Conservation (phyloP, 2,888 invertebrate species). For the Melolontha melolontha region DNA sequence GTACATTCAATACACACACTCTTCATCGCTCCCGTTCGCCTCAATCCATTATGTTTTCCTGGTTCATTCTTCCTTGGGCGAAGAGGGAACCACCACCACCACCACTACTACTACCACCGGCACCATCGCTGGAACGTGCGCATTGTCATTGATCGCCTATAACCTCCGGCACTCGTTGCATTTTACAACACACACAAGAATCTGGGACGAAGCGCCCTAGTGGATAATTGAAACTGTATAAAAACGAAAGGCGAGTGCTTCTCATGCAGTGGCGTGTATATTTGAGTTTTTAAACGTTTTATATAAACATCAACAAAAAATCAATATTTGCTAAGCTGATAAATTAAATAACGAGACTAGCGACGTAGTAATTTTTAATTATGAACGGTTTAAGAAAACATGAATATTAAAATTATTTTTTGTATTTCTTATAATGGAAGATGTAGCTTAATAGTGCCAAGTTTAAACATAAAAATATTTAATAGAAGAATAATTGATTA, state of each 20-base stretch:
- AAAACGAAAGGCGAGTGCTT: constrained; percentile 10
- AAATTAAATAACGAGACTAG: too few relatives aligned
- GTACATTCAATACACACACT: constrained; percentile 23
- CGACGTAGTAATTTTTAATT: too few relatives aligned
- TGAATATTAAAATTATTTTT: too few relatives aligned
- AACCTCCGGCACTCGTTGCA: constrained; percentile 42
- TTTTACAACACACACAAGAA: constrained; percentile 9
- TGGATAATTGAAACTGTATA: constrained; percentile 41
- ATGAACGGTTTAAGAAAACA: too few relatives aligned
- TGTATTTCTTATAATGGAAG: too few relatives aligned
- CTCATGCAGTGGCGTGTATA: background rate
- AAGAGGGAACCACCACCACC: constrained; percentile 31
- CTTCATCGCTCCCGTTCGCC: constrained; percentile 43
- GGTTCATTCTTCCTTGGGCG: constrained; percentile 33
- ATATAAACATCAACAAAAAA: too few relatives aligned
- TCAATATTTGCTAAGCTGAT: too few relatives aligned
- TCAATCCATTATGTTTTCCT: constrained; percentile 49
- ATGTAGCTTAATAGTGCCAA: too few relatives aligned
- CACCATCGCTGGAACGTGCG: constrained; percentile 39
- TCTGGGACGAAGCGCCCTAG: constrained; percentile 14
- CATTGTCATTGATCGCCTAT: constrained; percentile 49
- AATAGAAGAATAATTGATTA: too few relatives aligned
- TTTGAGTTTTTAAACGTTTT: too few relatives aligned
- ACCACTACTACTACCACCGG: too few relatives aligned
- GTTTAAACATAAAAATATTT: too few relatives aligned